A percentile compares a stretch with the other conserved stretches of the same genome.
Conservation (phyloP, 2,888 invertebrate species). For the Pocota personata region DNA sequence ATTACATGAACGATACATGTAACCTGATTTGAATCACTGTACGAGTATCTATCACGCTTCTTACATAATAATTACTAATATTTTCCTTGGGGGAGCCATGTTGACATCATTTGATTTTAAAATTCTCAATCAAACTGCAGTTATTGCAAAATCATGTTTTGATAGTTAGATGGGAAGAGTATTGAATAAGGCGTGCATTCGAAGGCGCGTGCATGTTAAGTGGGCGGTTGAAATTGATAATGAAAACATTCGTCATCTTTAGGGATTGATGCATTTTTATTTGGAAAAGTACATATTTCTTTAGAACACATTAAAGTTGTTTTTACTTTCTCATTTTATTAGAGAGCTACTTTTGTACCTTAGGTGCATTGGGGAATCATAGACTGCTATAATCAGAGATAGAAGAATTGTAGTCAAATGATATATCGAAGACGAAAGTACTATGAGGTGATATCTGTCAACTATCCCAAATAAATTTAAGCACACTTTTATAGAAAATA, state of each 20-base stretch:
- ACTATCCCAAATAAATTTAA: too few species aligned
- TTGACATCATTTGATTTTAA: background rate
- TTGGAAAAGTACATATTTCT: too few species aligned
- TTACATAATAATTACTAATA: constrained; percentile 1
- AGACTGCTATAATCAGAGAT: too few species aligned
- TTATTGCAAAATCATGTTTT: background rate
- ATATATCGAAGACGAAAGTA: too few species aligned
- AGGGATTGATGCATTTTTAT: too few species aligned
- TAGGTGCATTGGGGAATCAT: too few species aligned
- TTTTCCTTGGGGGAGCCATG: background rate
- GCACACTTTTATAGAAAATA: too few species aligned
- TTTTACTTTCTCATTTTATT: too few species aligned
- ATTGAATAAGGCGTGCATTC: background rate
- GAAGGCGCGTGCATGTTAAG: background rate
- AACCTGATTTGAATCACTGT: background rate
- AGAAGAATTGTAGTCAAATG: too few species aligned
- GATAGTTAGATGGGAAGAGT: background rate
- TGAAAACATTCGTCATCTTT: background rate
- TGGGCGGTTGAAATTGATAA: background rate
- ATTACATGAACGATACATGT: background rate
- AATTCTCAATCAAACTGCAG: background rate
- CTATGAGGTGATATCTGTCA: too few species aligned
- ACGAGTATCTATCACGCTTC: constrained; percentile 20
- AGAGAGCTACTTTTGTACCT: too few species aligned
- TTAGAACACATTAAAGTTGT: too few species aligned